These are phyloP conservation scores for Ibidorhyncha struthersii DNA, from an alignment of 2,113 vertebrate genomes.

Conservation along the genomic window DNA sequence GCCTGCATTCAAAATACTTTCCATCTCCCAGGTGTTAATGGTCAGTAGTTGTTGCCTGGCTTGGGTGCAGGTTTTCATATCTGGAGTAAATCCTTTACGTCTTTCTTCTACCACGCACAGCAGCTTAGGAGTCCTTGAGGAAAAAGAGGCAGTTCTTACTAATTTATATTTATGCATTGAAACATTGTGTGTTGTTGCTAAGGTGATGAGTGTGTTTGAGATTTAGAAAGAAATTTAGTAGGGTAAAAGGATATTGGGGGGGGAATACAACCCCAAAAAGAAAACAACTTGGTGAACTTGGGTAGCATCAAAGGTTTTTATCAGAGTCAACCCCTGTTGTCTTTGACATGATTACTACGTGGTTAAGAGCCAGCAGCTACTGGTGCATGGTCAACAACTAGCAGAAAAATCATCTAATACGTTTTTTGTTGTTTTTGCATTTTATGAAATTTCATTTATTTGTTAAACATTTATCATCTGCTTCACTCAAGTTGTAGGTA, in stretches of 20 bases:
- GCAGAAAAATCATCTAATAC: neutral
- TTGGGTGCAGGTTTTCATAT: neutral
- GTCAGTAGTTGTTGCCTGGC: neutral
- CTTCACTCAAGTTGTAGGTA: neutral
- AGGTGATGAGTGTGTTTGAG: neutral
- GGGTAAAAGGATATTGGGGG: accelerated
- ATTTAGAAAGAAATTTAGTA: neutral
- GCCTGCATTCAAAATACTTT: neutral
- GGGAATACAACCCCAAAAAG: neutral
- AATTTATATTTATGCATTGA: neutral
- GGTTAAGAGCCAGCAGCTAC: neutral
- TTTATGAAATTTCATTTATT: neutral
- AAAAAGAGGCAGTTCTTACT: neutral
- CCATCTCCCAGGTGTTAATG: neutral
- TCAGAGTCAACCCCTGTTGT: neutral
- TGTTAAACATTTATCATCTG: neutral
- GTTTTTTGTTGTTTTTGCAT: neutral
- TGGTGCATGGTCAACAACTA: neutral
- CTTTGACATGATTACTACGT: neutral
- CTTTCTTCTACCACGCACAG: neutral
- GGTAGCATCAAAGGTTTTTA: neutral
- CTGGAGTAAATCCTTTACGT: neutral
- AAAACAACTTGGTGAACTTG: neutral
- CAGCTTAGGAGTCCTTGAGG: neutral
- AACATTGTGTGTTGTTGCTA: neutral